A percentile compares a stretch with the other conserved stretches of the same genome.
Conservation (phyloP, 1,140 invertebrate species). For the Procambarus virginalis region DNA sequence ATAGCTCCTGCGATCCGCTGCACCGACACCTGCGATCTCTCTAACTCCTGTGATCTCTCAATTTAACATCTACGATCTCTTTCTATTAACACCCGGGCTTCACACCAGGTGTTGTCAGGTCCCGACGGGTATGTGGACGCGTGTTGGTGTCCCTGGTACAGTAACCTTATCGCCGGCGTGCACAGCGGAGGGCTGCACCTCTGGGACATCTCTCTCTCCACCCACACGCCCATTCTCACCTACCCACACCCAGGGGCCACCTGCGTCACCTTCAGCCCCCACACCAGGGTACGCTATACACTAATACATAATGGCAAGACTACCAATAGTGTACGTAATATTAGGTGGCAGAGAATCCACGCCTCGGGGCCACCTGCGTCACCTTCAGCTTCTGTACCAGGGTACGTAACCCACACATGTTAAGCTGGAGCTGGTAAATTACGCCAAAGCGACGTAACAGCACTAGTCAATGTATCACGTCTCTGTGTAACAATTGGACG, state of each 20-base stretch:
- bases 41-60: too few relatives aligned
- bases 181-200: conserved; percentile 51
- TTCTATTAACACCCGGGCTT: neutral
- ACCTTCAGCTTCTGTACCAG: conserved; percentile 53
- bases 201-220: conserved; percentile 60
- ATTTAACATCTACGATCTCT: too few relatives aligned
- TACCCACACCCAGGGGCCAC: conserved; percentile 35
- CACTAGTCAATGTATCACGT: too few relatives aligned
- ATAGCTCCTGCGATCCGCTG: too few relatives aligned
- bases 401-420: conserved; percentile 11
- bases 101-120: neutral
- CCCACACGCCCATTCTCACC: conserved; percentile 43
- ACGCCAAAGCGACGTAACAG: too few relatives aligned
- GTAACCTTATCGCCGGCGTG: conserved; percentile 47
- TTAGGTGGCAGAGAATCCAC: neutral
- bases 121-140: conserved; percentile 52
- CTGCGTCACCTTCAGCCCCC: conserved; percentile 52
- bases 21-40: too few relatives aligned
- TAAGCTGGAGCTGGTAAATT: too few relatives aligned
- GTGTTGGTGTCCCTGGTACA: conserved; percentile 57
- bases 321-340: too few relatives aligned
- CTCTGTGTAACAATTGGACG: too few relatives aligned
- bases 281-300: conserved; percentile 42
- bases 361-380: conserved; percentile 36
- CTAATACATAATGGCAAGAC: too few relatives aligned